Evolutionary conservation across 1,140 invertebrate species (phyloP), one percentile per base, ranked within the genome.

Genomic region (Mercenaria mercenaria): DNA sequence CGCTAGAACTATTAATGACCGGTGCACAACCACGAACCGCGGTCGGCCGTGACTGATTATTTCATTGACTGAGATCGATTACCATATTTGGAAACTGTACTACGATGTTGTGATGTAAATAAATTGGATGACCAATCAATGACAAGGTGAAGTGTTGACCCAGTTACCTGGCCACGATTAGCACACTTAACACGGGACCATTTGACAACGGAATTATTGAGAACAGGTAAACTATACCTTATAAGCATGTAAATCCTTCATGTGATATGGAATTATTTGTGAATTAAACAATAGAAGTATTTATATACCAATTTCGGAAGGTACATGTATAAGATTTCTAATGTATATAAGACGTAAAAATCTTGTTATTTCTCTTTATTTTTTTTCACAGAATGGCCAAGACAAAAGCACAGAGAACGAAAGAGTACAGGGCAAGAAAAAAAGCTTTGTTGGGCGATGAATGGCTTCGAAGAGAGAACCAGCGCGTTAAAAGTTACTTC

Each of bases 371-470:
- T 43, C 43, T 8, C 43, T 77, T 43, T 6, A 43, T 18, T 79
- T 47, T 79, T 4, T 39, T 20, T 64, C 34, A 20, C 26, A 84
- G 83, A 26, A 85, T 85, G 83, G 69, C 83, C 1, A 85, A 85
- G 23, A 39, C 69, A 39, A 72, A 85, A 26, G 1, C 83, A 39
- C 59, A 85, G 32, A 29, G 83, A 32, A 72, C 74, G 52, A 76
- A 74, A 41, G 83, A 85, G n/a, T 85, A 85, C 32, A 47, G 39
- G 37, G 67, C 4, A 18, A 50, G 67, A 29, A 85, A 74, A 26
- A 85, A 85, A 52, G 83, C 64, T 39, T 2, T 11, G 32, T 56
- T 85, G 15, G 83, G 83, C 20, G 52, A 85, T 56, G 83, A 85
- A 41, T 85, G 83, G 83, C 69, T 85, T 10, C 41, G 26, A 39